A percentile compares a stretch with the other conserved stretches of the same genome.
These are phyloP conservation scores for Eupleurogrammus muticus DNA, from an alignment of 2,797 vertebrate species.

Conservation along the genomic window DNA sequence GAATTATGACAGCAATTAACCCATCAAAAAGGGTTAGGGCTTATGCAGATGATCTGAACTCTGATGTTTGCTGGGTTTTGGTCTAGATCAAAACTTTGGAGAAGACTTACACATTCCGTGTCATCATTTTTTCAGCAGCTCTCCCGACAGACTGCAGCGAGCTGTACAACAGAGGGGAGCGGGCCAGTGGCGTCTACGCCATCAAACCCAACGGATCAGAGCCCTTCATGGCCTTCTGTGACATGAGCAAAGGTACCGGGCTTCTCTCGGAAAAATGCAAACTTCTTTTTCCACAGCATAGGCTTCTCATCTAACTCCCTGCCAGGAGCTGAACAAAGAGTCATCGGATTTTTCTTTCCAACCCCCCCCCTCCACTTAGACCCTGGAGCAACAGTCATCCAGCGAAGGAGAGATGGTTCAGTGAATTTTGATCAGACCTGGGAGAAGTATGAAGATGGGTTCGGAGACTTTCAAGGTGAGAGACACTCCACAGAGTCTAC, in stretches of 20 bases:
- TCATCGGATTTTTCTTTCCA: not conserved
- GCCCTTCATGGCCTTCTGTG: slow-evolving; percentile 89
- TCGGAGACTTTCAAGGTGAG: slow-evolving; percentile 90
- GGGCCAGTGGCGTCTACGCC: slow-evolving; percentile 84
- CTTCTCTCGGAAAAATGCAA: slow-evolving; percentile 5
- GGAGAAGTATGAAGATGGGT: slow-evolving; percentile 89
- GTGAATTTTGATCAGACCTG: slow-evolving; percentile 92
- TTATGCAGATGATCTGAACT: too few relatives aligned
- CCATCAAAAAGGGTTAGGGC: too few relatives aligned
- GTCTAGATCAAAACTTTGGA: not conserved
- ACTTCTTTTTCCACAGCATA: not conserved
- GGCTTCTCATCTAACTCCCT: not conserved
- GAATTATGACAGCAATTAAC: too few relatives aligned
- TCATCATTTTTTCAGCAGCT: slow-evolving; percentile 70
- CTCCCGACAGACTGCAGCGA: slow-evolving; percentile 87
- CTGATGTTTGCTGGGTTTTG: too few relatives aligned
- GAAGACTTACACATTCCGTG: not conserved
- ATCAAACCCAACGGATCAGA: slow-evolving; percentile 85
- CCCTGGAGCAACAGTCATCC: slow-evolving; percentile 88
- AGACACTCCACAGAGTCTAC: not conserved
- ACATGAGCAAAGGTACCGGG: slow-evolving; percentile 86
- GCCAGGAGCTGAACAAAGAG: not conserved
- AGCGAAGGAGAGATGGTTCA: slow-evolving; percentile 87
- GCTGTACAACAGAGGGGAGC: slow-evolving; percentile 81
- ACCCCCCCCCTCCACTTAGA: slow-evolving; percentile 69